A percentile compares a stretch with the other conserved stretches of the same genome.
Evolutionary conservation across 1,140 invertebrate genomes (phyloP).

Genomic region (Zaprionus ornatus): DNA sequence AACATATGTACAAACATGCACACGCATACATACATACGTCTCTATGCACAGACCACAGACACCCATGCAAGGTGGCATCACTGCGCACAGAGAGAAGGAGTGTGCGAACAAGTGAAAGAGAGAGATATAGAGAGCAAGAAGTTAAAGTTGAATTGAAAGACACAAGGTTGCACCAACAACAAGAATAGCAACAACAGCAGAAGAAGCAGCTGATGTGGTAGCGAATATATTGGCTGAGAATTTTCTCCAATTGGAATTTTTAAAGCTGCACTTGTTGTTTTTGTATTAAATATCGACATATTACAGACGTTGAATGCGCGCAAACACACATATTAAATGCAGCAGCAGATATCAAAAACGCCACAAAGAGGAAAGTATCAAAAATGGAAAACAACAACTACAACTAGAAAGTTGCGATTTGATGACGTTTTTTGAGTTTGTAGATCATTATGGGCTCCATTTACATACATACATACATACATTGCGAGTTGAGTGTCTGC

Average conservation of each 20-base stretch:
- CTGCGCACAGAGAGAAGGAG: conserved; percentile 44
- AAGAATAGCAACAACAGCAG: conserved; percentile 49
- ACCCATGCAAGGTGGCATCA: conserved; percentile 60
- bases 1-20: conserved; percentile 11
- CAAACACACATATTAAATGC: conserved; percentile 33
- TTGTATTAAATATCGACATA: conserved; percentile 25
- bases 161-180: conserved; percentile 73
- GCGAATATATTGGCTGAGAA: conserved; percentile 28
- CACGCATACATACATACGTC: conserved; percentile 7
- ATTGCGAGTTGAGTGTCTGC: not conserved
- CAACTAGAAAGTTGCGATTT: conserved; percentile 43
- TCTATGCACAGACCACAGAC: conserved; percentile 18
- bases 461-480: not conserved
- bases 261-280: conserved; percentile 31
- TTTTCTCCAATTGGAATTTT: conserved; percentile 45
- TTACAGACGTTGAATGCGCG: conserved; percentile 32
- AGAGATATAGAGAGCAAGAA: conserved; percentile 28
- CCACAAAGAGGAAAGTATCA: conserved; percentile 24
- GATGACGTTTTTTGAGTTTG: conserved; percentile 36
- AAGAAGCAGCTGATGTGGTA: conserved; percentile 68
- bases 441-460: conserved; percentile 8
- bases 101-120: conserved; percentile 33
- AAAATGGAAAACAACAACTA: conserved; percentile 17
- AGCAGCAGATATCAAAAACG: conserved; percentile 3
- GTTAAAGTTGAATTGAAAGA: conserved; percentile 52